These are phyloP conservation scores for Conistra vaccinii DNA, from an alignment of 2,888 invertebrate genomes.

Conservation along the genomic window DNA sequence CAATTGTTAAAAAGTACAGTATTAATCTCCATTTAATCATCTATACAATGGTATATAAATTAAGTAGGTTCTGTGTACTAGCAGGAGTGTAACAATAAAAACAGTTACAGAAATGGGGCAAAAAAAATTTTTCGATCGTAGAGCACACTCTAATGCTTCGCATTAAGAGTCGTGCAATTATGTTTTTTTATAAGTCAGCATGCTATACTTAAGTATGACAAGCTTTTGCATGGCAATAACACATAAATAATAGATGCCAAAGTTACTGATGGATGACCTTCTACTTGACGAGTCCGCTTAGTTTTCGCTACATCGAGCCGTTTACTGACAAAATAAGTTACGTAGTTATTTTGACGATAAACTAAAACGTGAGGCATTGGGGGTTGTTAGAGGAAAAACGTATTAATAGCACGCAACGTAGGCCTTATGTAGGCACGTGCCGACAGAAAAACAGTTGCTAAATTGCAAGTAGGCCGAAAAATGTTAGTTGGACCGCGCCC, in stretches of 20 bases:
- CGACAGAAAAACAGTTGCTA: slow-evolving; percentile 76
- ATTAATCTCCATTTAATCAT: too few relatives aligned
- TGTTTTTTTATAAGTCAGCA: not conserved
- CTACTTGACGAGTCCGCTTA: slow-evolving; percentile 43
- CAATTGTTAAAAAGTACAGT: too few relatives aligned
- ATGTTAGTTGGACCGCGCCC: slow-evolving; percentile 76
- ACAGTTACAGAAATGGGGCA: too few relatives aligned
- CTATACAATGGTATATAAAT: too few relatives aligned
- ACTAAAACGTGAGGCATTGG: slow-evolving; percentile 48
- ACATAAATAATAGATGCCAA: slow-evolving; percentile 43
- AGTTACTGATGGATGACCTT: slow-evolving; percentile 49
- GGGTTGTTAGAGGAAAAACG: slow-evolving; percentile 62
- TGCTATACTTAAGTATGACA: not conserved
- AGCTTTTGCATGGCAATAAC: slow-evolving; percentile 37
- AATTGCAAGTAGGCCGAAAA: slow-evolving; percentile 83
- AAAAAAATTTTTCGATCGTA: too few relatives aligned
- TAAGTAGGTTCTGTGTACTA: too few relatives aligned
- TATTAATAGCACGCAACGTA: slow-evolving; percentile 63
- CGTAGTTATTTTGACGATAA: slow-evolving; percentile 55
- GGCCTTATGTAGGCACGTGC: slow-evolving; percentile 74
- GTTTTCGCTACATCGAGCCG: slow-evolving; percentile 33
- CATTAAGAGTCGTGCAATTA: too few relatives aligned
- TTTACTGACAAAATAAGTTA: slow-evolving; percentile 52
- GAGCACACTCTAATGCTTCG: too few relatives aligned
- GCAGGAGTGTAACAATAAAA: too few relatives aligned